Evolutionary conservation across 2,888 invertebrate species (phyloP).

Genomic region (Phyto melanocephala): DNA sequence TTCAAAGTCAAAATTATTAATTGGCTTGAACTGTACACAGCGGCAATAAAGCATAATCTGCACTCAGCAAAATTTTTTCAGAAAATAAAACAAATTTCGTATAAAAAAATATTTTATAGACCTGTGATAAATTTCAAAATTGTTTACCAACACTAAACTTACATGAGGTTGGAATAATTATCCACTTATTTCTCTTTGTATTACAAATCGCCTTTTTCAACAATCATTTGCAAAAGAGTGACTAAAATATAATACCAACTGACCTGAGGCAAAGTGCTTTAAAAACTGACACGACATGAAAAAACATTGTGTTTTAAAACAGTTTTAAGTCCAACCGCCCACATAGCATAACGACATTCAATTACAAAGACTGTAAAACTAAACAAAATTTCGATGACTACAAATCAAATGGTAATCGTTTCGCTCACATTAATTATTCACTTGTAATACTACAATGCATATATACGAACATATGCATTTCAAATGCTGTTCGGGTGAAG

Average conservation of each 20-base stretch:
- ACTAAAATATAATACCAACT: slow-evolving; percentile 16
- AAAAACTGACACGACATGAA: slow-evolving; percentile 72
- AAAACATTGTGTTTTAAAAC: background rate
- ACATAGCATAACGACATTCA: background rate
- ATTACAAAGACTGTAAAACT: background rate
- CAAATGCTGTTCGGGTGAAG: background rate
- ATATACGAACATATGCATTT: too few species aligned
- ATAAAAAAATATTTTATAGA: too few species aligned
- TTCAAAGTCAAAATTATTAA: slow-evolving; percentile 71
- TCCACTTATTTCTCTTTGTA: background rate
- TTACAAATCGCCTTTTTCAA: background rate
- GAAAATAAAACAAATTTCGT: too few species aligned
- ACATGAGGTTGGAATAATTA: too few species aligned
- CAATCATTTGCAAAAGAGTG: background rate
- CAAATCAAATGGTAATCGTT: slow-evolving; percentile 29
- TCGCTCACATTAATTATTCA: slow-evolving; percentile 6
- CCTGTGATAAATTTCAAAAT: too few species aligned
- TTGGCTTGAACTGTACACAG: background rate
- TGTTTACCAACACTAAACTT: too few species aligned
- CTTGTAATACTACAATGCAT: background rate
- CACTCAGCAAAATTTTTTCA: slow-evolving; percentile 21
- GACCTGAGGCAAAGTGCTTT: slow-evolving; percentile 73
- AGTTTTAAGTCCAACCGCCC: slow-evolving; percentile 8
- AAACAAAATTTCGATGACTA: background rate
- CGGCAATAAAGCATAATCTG: background rate